Percentiles rank a stretch among this genome's conserved stretches.
These are phyloP conservation scores for Apis mellifera DNA, from an alignment of 1,140 invertebrate genomes.

Conservation along the genomic window Amel_HAv3.1 CM009936.2:16746501-16747000, in stretches of 20 bases:
- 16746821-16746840: background rate
- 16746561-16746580: slow-evolving; percentile 44
- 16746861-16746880: background rate
- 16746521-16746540: slow-evolving; percentile 61
- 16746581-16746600: slow-evolving; percentile 47
- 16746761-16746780: background rate
- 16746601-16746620: slow-evolving; percentile 42
- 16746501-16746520: slow-evolving; percentile 66
- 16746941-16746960: background rate
- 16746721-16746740: background rate
- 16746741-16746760: background rate
- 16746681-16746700: slow-evolving; percentile 50
- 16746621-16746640: slow-evolving; percentile 25
- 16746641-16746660: slow-evolving; percentile 19
- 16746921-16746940: background rate
- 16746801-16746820: background rate
- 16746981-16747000: background rate
- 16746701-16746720: slow-evolving; percentile 61
- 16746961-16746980: background rate
- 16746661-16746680: slow-evolving; percentile 10
- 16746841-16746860: background rate
- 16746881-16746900: background rate
- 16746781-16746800: background rate
- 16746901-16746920: background rate
- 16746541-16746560: slow-evolving; percentile 54